Evolutionary conservation across 2,113 vertebrate genomes (phyloP), one percentile per base, ranked within the genome.

Genomic region (Spea bombifrons): DNA sequence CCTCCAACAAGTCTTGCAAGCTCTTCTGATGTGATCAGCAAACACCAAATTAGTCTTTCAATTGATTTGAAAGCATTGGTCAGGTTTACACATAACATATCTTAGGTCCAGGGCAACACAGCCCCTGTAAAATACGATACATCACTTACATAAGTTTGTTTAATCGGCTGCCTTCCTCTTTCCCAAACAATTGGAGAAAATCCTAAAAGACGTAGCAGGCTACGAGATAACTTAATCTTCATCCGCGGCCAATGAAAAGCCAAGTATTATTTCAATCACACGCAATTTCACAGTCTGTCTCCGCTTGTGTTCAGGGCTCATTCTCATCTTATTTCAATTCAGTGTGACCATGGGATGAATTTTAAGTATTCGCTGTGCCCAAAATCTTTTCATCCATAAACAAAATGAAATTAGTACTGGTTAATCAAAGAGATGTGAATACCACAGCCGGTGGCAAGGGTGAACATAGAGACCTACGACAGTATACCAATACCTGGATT

Each of bases 221-320:
- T 16, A 85, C 76, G 70, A 83, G 9, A 85, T 78, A 82, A 76
- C 81, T 84, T 79, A 83, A 82, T 76, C 52, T 79, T 81, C 77
- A 83, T 74, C 4, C 84, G 85, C 76, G 78, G 84, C 85, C 84
- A 85, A 87, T 75, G 83, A 66, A 65, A 84, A 81, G 66, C 81
- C 84, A 83, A 87, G 90, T 82, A 84, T 76, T 74, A 76, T 76
- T 83, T 75, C 87, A 85, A 83, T 77, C 86, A 75, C 71, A 85
- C 84, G 86, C 82, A 87, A 91, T 90, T 92, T 91, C 85, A 89
- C 86, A 91, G 91, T 87, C 89, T 84, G 88, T 83, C 90, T 87
- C 86, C 75, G 85, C 88, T 84, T 88, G 86, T 88, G 91, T 86
- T 88, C 86, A 75, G 80, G 3, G 4, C 82, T 81, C 87, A 75